Evolutionary conservation across 2,888 invertebrate species (phyloP).

Genomic region (Calameuta idolon): DNA sequence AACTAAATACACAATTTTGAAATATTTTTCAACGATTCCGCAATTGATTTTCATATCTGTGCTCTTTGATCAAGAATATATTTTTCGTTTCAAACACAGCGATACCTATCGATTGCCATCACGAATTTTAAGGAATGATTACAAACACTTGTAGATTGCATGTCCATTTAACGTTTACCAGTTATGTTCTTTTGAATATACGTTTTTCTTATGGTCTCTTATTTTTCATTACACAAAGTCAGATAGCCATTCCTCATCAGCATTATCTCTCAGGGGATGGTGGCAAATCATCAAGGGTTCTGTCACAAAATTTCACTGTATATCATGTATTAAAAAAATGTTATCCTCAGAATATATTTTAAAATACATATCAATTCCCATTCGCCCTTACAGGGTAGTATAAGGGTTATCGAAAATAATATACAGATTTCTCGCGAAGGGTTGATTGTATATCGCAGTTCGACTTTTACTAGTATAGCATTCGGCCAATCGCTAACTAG

Average conservation of each 20-base stretch:
- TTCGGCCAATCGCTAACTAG: not conserved
- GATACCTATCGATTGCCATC: not conserved
- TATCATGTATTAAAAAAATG: not conserved
- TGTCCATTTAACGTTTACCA: not conserved
- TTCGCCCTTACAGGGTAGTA: not conserved
- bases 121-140: not conserved
- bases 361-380: not conserved
- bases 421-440: not conserved
- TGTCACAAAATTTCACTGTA: not conserved
- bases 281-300: not conserved
- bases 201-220: not conserved
- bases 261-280: not conserved
- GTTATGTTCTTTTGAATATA: not conserved
- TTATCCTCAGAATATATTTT: not conserved
- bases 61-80: not conserved
- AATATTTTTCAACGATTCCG: not conserved
- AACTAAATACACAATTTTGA: not conserved
- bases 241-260: not conserved
- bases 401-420: not conserved
- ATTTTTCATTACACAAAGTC: not conserved
- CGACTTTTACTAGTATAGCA: not conserved
- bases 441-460: not conserved
- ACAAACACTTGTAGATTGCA: not conserved
- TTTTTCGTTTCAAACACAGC: not conserved
- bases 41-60: not conserved